phyloP scores from a whole-genome alignment of 2,888 invertebrate species.

The Rhagonycha fulva region DNA sequence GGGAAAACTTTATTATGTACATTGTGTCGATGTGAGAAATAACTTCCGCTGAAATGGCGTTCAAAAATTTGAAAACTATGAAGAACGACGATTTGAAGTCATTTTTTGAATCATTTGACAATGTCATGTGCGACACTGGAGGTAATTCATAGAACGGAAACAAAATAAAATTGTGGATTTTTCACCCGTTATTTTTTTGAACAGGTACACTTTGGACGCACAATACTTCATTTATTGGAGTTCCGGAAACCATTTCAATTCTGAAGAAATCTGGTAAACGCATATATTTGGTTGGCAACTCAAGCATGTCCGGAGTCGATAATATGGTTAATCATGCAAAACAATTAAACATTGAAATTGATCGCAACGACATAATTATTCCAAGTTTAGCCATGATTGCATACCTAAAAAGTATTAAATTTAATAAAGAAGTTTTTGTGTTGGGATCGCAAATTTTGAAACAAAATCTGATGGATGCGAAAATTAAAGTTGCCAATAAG shows the following conservation, averaged over 20 bases:
- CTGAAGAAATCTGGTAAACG: neutral
- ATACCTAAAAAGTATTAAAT: neutral
- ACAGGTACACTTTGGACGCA: neutral
- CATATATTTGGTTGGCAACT: neutral
- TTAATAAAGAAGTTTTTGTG: neutral
- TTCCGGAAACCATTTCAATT: neutral
- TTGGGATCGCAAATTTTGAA: neutral
- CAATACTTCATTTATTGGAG: neutral
- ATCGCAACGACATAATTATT: neutral
- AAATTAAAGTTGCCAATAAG: neutral
- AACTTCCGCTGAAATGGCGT: neutral
- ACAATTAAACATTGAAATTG: neutral
- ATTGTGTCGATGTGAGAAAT: neutral
- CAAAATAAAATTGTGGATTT: neutral
- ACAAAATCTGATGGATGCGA: neutral
- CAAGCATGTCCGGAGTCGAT: neutral
- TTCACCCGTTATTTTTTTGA: neutral
- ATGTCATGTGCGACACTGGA: neutral
- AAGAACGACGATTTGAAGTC: neutral
- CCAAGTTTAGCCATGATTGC: neutral
- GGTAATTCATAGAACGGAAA: neutral
- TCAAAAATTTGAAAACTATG: neutral
- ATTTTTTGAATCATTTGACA: neutral
- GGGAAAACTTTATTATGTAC: neutral
- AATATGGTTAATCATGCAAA: neutral